These are phyloP conservation scores for Prorops nasuta DNA, from an alignment of 1,140 invertebrate genomes.

Conservation along the genomic window DNA sequence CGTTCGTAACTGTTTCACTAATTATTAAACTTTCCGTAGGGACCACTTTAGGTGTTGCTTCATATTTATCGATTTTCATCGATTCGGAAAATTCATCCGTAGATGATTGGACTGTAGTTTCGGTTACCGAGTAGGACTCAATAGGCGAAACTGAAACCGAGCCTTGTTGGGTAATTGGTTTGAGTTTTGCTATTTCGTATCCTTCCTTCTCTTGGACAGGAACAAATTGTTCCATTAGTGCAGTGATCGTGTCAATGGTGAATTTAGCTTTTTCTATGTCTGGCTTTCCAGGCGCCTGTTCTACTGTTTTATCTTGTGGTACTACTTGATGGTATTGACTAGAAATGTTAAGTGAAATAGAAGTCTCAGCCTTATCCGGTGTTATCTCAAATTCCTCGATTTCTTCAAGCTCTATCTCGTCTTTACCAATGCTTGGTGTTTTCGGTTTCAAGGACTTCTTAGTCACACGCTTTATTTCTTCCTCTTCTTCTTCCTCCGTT, in stretches of 20 bases:
- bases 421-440: slow-evolving; percentile 30
- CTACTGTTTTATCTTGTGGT: slow-evolving; percentile 51
- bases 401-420: slow-evolving; percentile 48
- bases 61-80: slow-evolving; percentile 54
- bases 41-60: slow-evolving; percentile 56
- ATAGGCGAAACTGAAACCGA: slow-evolving; percentile 58
- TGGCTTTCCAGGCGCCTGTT: slow-evolving; percentile 55
- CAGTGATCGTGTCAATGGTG: slow-evolving; percentile 57
- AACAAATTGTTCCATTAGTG: slow-evolving; percentile 56
- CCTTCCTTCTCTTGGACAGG: slow-evolving; percentile 61
- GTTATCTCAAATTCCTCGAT: slow-evolving; percentile 49
- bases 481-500: slow-evolving; percentile 27
- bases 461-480: slow-evolving; percentile 26
- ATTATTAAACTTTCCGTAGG: slow-evolving; percentile 62
- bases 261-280: slow-evolving; percentile 56
- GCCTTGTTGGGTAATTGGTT: slow-evolving; percentile 48
- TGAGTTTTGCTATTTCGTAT: slow-evolving; percentile 41
- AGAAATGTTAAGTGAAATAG: slow-evolving; percentile 42
- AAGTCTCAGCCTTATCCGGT: slow-evolving; percentile 30
- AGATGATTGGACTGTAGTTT: slow-evolving; percentile 59
- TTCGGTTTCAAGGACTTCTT: slow-evolving; percentile 38
- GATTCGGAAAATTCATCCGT: slow-evolving; percentile 56
- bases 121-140: slow-evolving; percentile 62
- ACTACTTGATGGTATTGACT: slow-evolving; percentile 58
- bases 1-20: slow-evolving; percentile 55